These are phyloP conservation scores for Dasypus novemcinctus DNA, from an alignment of 2,113 vertebrate species.

Conservation along the genomic window DNA sequence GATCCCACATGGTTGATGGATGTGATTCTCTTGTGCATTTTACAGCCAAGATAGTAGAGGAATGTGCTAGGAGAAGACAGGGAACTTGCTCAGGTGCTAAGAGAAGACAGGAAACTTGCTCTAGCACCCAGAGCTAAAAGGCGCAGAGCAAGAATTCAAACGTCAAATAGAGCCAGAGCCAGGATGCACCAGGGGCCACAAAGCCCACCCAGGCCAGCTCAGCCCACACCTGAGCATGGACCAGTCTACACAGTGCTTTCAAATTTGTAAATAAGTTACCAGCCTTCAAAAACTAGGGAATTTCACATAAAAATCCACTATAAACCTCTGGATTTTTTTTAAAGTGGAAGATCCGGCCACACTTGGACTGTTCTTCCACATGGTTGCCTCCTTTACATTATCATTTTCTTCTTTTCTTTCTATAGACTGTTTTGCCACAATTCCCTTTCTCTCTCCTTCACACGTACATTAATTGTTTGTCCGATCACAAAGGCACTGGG, in stretches of 20 bases:
- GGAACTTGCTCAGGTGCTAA: neutral
- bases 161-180: neutral
- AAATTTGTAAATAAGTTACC: neutral
- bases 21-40: too few species aligned
- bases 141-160: neutral
- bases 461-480: neutral
- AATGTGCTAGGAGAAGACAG: neutral
- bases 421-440: rapidly evolving
- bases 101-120: neutral
- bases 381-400: neutral
- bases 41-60: neutral
- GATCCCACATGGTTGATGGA: too few species aligned
- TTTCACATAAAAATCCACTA: neutral
- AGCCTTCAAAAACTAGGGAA: neutral
- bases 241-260: neutral
- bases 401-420: too few species aligned
- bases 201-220: rapidly evolving
- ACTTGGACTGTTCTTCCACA: neutral
- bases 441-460: neutral
- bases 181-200: neutral
- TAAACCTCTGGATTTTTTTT: neutral
- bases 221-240: rapidly evolving
- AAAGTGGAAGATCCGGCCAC: neutral
- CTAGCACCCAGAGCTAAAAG: neutral
- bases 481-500: neutral